These are phyloP conservation scores for Hydractinia echinata DNA, from an alignment of 30 jellyfish, hydroid and myxozoan genomes.

Conservation along the genomic window DNA sequence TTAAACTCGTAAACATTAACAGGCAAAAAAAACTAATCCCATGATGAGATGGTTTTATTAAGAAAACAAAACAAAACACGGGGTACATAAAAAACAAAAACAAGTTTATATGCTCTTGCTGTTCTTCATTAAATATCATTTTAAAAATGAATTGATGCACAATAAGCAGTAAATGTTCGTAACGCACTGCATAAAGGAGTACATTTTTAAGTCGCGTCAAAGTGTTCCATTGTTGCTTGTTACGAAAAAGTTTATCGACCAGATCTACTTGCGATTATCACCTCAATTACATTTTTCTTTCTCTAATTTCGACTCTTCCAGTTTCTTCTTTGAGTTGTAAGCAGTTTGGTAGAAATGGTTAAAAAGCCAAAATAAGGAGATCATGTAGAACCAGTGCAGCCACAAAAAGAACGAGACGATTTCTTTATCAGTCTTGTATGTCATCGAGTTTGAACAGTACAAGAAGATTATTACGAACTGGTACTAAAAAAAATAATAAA, in stretches of 20 bases:
- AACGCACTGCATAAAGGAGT: neutral
- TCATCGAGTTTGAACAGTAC: conserved; percentile 60
- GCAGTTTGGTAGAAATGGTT: conserved; percentile 74
- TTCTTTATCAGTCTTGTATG: conserved; percentile 49
- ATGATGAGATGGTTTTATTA: too few relatives aligned
- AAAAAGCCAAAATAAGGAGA: conserved; percentile 68
- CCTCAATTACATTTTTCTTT: neutral
- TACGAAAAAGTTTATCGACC: too few relatives aligned
- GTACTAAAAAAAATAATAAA: conserved; percentile 38
- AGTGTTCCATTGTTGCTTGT: too few relatives aligned
- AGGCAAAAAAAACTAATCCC: too few relatives aligned
- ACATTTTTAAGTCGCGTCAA: too few relatives aligned
- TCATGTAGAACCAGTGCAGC: conserved; percentile 74
- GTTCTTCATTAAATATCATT: too few relatives aligned
- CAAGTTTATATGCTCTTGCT: too few relatives aligned
- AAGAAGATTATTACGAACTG: conserved; percentile 70
- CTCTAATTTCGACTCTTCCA: conserved; percentile 10
- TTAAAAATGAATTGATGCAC: too few relatives aligned
- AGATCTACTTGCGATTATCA: neutral
- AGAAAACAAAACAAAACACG: too few relatives aligned
- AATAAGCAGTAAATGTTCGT: neutral
- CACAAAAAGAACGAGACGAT: conserved; percentile 42
- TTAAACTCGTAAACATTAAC: too few relatives aligned
- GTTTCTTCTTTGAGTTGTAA: conserved; percentile 48
- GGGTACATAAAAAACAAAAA: too few relatives aligned